Conservation (phyloP, 2,113 vertebrate species). For the Corythoichthys intestinalis region DNA sequence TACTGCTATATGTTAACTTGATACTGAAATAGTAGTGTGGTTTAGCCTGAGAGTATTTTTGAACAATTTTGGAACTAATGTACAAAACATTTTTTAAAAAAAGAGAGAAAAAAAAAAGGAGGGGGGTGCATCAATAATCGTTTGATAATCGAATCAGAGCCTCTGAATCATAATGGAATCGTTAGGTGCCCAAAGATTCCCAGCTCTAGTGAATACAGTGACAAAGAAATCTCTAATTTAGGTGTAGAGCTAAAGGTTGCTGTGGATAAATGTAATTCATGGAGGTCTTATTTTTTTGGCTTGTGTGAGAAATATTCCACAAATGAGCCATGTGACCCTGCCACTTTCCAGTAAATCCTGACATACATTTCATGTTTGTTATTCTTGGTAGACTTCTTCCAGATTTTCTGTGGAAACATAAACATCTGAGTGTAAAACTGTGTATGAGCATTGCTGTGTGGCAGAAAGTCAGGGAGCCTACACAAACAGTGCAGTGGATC, state of each 20-base stretch:
- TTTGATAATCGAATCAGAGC: too few relatives aligned
- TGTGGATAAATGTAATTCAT: constrained; percentile 31
- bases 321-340: constrained; percentile 28
- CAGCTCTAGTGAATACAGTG: not conserved
- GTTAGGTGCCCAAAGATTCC: too few relatives aligned
- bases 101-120: too few relatives aligned
- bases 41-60: too few relatives aligned
- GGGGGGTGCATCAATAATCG: too few relatives aligned
- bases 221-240: not conserved
- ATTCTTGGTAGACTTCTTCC: constrained; percentile 41
- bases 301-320: constrained; percentile 37
- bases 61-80: too few relatives aligned
- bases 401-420: constrained; percentile 31
- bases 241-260: constrained; percentile 24
- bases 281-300: constrained; percentile 32
- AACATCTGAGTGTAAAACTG: constrained; percentile 21
- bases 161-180: too few relatives aligned
- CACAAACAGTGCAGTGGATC: constrained; percentile 32
- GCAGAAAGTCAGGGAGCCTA: constrained; percentile 29
- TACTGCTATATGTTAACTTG: too few relatives aligned
- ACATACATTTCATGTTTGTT: constrained; percentile 39
- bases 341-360: constrained; percentile 56
- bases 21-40: too few relatives aligned
- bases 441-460: constrained; percentile 25
- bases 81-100: too few relatives aligned